Conservation (phyloP, 2,888 invertebrate genomes). For the Pterostichus madidus region DNA sequence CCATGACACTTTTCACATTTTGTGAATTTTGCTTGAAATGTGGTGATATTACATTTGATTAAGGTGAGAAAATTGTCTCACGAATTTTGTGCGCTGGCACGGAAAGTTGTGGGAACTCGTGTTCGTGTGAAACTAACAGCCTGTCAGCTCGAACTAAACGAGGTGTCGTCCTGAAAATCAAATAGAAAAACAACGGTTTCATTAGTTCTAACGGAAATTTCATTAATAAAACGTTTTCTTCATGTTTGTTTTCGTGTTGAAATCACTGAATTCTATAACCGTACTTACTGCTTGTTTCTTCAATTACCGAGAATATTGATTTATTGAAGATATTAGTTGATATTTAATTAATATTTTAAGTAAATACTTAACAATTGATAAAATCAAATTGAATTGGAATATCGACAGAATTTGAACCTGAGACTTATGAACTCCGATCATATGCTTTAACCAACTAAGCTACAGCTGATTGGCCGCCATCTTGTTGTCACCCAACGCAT, state of each 20-base stretch:
- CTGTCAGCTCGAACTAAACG: conserved; percentile 61
- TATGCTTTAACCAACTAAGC: too few species aligned
- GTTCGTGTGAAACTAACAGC: conserved; percentile 62
- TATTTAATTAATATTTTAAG: too few species aligned
- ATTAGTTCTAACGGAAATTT: conserved; percentile 54
- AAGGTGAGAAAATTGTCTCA: conserved; percentile 59
- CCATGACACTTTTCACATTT: conserved; percentile 45
- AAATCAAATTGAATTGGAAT: too few species aligned
- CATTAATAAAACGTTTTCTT: conserved; percentile 57
- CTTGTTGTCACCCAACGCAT: too few species aligned
- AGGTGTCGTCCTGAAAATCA: conserved; percentile 60
- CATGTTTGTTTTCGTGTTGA: not conserved
- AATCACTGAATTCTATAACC: not conserved
- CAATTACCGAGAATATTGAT: not conserved
- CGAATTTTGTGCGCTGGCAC: conserved; percentile 49
- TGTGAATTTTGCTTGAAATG: conserved; percentile 56
- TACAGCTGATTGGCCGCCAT: too few species aligned
- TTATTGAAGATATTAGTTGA: too few species aligned
- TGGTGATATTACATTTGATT: conserved; percentile 56
- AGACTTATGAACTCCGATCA: too few species aligned
- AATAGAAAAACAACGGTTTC: conserved; percentile 60
- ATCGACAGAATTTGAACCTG: too few species aligned
- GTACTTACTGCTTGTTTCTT: not conserved
- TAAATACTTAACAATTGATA: too few species aligned
- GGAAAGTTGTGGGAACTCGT: conserved; percentile 47